Conservation (phyloP, 2,113 vertebrate genomes). For the Prionailurus bengalensis region DNA sequence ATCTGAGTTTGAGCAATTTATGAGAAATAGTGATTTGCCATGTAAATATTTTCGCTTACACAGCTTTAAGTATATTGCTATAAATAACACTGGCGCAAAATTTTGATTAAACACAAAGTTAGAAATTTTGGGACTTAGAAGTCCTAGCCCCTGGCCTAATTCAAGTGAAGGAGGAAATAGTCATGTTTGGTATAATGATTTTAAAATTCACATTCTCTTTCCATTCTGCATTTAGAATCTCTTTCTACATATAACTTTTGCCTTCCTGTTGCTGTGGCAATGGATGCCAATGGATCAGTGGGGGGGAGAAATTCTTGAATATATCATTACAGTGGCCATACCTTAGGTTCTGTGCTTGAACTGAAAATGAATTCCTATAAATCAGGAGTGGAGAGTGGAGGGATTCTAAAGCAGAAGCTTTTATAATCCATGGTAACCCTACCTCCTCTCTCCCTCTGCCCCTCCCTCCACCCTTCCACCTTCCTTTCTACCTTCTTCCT, state of each 20-base stretch:
- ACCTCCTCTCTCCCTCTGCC: fast-evolving
- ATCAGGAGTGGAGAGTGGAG: not conserved
- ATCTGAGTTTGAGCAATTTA: not conserved
- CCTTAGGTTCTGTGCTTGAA: not conserved
- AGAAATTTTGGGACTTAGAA: not conserved
- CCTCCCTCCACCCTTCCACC: not conserved
- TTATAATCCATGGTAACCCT: not conserved
- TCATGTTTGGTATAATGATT: not conserved
- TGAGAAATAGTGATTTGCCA: not conserved
- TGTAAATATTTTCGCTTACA: not conserved
- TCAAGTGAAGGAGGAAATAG: not conserved
- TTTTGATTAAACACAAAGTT: not conserved
- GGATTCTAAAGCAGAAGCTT: not conserved
- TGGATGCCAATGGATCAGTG: not conserved
- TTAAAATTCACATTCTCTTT: conserved; percentile 34
- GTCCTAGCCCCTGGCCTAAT: not conserved
- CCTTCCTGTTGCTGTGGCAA: not conserved
- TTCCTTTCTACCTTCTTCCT: not conserved
- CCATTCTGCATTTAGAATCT: not conserved
- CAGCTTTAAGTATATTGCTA: not conserved
- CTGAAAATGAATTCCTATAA: conserved; percentile 25
- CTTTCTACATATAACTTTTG: not conserved
- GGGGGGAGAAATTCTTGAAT: not conserved
- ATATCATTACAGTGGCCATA: not conserved
- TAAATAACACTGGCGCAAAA: conserved; percentile 1